Percentiles rank a stretch among this genome's conserved stretches.
These are phyloP conservation scores for Micromussa lordhowensis DNA, from an alignment of 92 coral and sea anemone species.

Conservation along the genomic window DNA sequence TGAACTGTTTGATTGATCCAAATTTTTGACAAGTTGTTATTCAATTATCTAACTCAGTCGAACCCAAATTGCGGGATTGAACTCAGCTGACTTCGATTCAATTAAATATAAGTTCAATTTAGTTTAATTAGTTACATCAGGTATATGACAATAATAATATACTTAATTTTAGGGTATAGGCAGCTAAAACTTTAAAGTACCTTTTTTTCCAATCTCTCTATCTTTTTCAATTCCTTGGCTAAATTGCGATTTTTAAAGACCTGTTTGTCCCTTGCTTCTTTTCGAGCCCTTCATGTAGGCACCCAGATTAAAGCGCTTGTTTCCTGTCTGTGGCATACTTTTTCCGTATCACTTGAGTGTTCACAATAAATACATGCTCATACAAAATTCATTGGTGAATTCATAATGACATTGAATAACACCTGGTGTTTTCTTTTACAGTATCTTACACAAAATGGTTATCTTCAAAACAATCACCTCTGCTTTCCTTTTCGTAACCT, in stretches of 20 bases:
- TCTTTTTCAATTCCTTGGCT: slow-evolving; percentile 28
- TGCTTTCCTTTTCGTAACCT: slow-evolving; percentile 9
- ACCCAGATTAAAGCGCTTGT: slow-evolving; percentile 34
- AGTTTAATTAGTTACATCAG: too few species aligned
- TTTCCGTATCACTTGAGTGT: too few species aligned
- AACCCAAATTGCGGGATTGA: too few species aligned
- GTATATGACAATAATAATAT: too few species aligned
- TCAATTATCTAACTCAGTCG: too few species aligned
- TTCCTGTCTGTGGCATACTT: not conserved
- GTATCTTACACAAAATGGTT: slow-evolving; percentile 13
- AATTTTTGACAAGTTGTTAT: too few species aligned
- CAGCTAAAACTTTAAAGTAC: not conserved
- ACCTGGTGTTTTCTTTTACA: slow-evolving; percentile 11
- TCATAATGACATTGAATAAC: slow-evolving; percentile 2
- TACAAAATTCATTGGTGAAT: slow-evolving; percentile 16
- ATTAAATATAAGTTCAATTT: too few species aligned
- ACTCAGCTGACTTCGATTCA: too few species aligned
- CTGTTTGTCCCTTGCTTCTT: slow-evolving; percentile 42
- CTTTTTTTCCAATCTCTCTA: slow-evolving; percentile 21
- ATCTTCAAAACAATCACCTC: slow-evolving; percentile 8
- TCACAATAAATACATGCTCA: too few species aligned
- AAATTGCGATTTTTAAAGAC: slow-evolving; percentile 4
- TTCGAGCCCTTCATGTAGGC: slow-evolving; percentile 46
- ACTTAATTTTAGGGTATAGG: too few species aligned
- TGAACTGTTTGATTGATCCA: too few species aligned